Evolutionary conservation across 2,888 invertebrate genomes (phyloP).

Genomic region (Arge pagana): DNA sequence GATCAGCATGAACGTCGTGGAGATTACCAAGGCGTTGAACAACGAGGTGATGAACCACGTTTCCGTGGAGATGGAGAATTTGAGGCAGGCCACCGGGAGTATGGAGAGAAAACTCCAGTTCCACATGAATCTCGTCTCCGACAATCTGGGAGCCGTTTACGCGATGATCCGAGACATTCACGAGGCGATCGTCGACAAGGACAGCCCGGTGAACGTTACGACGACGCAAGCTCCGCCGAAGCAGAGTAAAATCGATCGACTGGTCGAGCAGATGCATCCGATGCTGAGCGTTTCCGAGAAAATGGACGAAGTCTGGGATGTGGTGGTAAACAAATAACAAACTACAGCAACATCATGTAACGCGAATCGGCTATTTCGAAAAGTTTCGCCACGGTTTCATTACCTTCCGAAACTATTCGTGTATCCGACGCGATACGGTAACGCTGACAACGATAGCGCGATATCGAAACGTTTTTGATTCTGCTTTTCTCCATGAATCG

Average conservation of each 20-base stretch:
- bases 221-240: constrained; percentile 68
- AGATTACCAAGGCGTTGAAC: constrained; percentile 83
- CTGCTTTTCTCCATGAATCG: constrained; percentile 10
- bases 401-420: too few species aligned
- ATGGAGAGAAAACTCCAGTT: constrained; percentile 84
- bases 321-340: constrained; percentile 63
- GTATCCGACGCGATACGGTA: too few species aligned
- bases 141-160: constrained; percentile 78
- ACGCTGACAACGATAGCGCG: not conserved
- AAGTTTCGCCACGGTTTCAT: not conserved
- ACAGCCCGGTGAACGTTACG: constrained; percentile 63
- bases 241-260: constrained; percentile 77
- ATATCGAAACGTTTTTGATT: not conserved
- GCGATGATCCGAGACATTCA: constrained; percentile 82
- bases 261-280: constrained; percentile 82
- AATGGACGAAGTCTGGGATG: constrained; percentile 91
- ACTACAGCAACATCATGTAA: not conserved
- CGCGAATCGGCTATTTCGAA: not conserved
- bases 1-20: constrained; percentile 79
- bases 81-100: constrained; percentile 76
- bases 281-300: constrained; percentile 86
- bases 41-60: constrained; percentile 80
- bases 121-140: constrained; percentile 81
- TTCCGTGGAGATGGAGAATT: constrained; percentile 78
- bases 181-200: constrained; percentile 80